Base-by-base conservation (phyloP, 2,797 vertebrate genomes). In the Anas georgica region DNA sequence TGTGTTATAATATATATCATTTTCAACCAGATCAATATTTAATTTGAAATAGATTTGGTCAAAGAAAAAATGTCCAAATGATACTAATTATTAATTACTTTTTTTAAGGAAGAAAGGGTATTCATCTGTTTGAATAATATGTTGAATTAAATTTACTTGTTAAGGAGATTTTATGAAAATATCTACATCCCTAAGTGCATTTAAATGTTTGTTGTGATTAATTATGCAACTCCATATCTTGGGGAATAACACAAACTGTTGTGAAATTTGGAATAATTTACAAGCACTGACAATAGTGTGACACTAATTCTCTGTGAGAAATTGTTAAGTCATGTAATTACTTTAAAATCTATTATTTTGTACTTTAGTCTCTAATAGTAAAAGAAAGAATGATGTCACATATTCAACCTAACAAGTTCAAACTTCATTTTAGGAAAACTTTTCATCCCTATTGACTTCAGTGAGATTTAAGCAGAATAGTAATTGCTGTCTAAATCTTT, bases 261-360 rank as follows among this genome's bases (percentile, higher is more conserved):
- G 45, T 83, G 21, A 86, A 91, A 68, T 64, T 72, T 41, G 63
- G 54, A 86, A 54, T 86, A 73, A 84, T 55, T 91, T 84, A 13
- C 56, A 84, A 64, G 7, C 45, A 17, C 15, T 76, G 45, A 15
- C 29, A 69, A 55, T 21, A 63, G 20, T 16, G 37, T 74, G 68
- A 59, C 26, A 48, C 12, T 55, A 67, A 83, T 88, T 72, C 21
- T 68, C 21, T 56, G 20, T 31, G 60, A 86, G 23, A 90, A 77
- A 91, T 39, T 70, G 2, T 13, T 91, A 83, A 76, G 4, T 10
- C 31, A 20, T 2, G 0, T 75, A 68, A 74, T 83, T 92, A 67
- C 62, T 94, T 87, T 52, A 23, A 69, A 74, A 89, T 80, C 50
- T 48, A 43, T 73, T 74, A 62, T 70, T 95, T 83, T 88, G 12